A percentile compares a stretch with the other conserved stretches of the same genome.
These are phyloP conservation scores for Bagarius yarrelli DNA, from an alignment of 2,113 vertebrate species.

Conservation along the genomic window DNA sequence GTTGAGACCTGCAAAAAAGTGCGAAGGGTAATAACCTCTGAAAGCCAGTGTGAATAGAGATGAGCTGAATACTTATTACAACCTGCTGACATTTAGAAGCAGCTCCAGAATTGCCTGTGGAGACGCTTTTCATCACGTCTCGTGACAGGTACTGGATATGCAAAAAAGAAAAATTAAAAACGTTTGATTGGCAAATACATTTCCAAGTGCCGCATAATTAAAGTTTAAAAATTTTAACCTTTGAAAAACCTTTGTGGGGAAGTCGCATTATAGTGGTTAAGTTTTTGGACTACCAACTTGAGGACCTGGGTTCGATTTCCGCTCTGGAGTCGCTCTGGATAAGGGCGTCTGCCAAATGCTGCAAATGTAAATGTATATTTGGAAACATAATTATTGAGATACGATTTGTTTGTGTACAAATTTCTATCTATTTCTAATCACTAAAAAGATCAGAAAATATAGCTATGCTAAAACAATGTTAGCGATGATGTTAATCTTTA, in stretches of 20 bases:
- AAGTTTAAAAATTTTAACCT: not conserved
- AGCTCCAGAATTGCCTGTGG: constrained; percentile 19
- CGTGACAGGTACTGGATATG: not conserved
- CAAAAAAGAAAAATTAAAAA: not conserved
- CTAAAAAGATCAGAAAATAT: too few species aligned
- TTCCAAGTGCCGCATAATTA: not conserved
- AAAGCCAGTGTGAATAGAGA: not conserved
- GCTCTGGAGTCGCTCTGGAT: too few species aligned
- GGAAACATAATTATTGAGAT: not conserved
- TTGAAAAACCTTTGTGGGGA: too few species aligned
- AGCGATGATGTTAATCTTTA: too few species aligned
- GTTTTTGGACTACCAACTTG: too few species aligned
- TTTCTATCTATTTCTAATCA: too few species aligned
- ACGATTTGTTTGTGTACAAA: not conserved
- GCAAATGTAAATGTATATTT: not conserved
- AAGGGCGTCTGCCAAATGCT: too few species aligned
- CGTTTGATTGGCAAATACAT: not conserved
- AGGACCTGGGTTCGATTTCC: too few species aligned
- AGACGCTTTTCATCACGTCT: constrained; percentile 19
- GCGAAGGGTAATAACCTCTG: constrained; percentile 13
- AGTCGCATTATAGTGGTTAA: too few species aligned
- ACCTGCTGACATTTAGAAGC: constrained; percentile 20
- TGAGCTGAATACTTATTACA: constrained; percentile 17
- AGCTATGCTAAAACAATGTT: too few species aligned
- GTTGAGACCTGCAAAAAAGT: constrained; percentile 32